Evolutionary conservation across 2,113 vertebrate species (phyloP), one percentile per base, ranked within the genome.

Genomic region (Periophthalmodon schlosseri): DNA sequence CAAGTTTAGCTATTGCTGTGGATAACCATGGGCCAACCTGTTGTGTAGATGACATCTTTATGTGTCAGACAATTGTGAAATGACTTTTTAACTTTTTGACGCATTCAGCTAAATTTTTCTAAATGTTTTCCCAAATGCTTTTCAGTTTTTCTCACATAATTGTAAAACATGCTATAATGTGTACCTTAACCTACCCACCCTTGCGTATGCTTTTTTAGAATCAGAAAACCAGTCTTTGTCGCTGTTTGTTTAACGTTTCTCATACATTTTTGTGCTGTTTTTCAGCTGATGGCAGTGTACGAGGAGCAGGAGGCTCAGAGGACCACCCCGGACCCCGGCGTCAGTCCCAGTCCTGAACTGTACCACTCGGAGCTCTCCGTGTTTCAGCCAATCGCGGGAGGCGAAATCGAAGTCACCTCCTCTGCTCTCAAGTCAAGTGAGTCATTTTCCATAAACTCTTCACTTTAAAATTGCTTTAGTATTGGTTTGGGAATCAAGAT

Each of bases 361-460:
- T 96, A 96, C 79, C 95, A 97, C 72, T 86, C 93, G 0, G 97
- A 99, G 71, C 93, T 97, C 72, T 93, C 96, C 5, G 94, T 91
- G 1, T 97, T 97, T 89, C 96, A 96, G 80, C 96, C 96, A 8
- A 88, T 96, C 76, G 81, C 94, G 52, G 96, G 96, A 74, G 96
- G 96, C n/a, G 98, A 98, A 89, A 98, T 99, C 47, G 96, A 98
- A 94, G 97, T 99, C 82, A 99, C 95, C 76, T 94, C 96, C 65
- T 96, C 96, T 54, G 94, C 94, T 60, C 91, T 99, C 49, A 98
- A 96, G 87, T 93, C 96, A 78, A 97, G 98, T 99, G 21, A 88
- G 88, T 88, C 1, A 14, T 69, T 73, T 72, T 2, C 52, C 4
- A 20, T 2, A n/a, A 3, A 18, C 18, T n/a, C 33, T 1, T 63